Base-by-base conservation (phyloP, 2,888 invertebrate species). In the Iphiclides podalirius region DNA sequence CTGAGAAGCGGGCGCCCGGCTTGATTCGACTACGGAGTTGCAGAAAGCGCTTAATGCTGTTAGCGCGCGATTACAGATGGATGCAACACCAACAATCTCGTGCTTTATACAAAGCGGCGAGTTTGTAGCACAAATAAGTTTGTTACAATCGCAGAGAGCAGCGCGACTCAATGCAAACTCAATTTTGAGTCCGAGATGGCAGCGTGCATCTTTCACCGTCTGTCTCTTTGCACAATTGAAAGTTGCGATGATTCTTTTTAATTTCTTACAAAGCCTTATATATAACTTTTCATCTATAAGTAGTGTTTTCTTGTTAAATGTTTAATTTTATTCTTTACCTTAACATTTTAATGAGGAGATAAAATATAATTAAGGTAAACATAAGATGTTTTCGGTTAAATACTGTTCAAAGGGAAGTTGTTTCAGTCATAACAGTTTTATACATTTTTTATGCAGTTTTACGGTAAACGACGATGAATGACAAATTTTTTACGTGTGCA, bases 21-120 rank as follows among this genome's bases (percentile, higher is more conserved):
- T 70, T 73, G 79, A 79, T 79, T 79, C 75, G 69, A 69, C 71
- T 75, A 37, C 62, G 65, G 67, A 77, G 75, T 79, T 79, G 76
- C 80, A 72, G 72, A 71, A 74, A 72, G 67, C 67, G 69, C 67
- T 76, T 81, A 83, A 84, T 76, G 72, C 66, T 72, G 77, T 81
- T 82, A 79, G 68, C 62, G 62, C 58, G 68, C 69, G 73, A 80
- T 79, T 74, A 75, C 74, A 78, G 74, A 54, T 53, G 53, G 79
- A 81, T 76, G 78, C 78, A 76, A 70, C 68, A 67, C 64, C 67
- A 71, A 73, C 79, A 70, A 72, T 72, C 72, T 71, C 60, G 61
- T 62, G 62, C 70, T 71, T 67, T 66, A 64, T 67, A 78, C 76
- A 78, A 75, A 74, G 76, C 73, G 67, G 60, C 60, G 59, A 70